Evolutionary conservation across 2,888 invertebrate genomes (phyloP), one percentile per base, ranked within the genome.

Genomic region (Prosapia bicincta): DNA sequence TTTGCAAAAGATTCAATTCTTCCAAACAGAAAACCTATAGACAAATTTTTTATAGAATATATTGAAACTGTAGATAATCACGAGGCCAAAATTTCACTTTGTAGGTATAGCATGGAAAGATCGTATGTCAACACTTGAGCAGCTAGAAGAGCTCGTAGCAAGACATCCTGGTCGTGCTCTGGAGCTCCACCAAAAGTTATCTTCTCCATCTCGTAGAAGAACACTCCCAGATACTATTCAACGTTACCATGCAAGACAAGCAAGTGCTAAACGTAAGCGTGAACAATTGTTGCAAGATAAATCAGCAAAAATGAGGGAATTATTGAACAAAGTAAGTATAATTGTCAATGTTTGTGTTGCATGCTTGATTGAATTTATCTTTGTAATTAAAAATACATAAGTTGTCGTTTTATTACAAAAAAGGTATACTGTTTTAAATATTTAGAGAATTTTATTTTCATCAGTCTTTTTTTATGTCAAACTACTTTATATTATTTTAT

Each of bases 81-180:
- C 28, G 28, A 28, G 3, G 3, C 3, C 3, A 38, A 38, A 13
- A 13, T 38, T 38, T 13, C 38, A 7, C 13, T 13, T 3, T 13
- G 13, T 69, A 79, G 79, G 77, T 26, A 74, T 79, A 15, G 76
- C 75, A 1, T 79, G 77, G 78, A 75, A 76, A 10, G 78, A 1
- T 94, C 94, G 93, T 20, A 91, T 95, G 76, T 94, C 95, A 80
- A 92, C 91, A 7, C 85, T 94, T 81, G 93, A 93, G 0, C 93
- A 92, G 1, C 83, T 95, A 20, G 91, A 94, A 81, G 94, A 91
- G 0, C 85, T 94, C 26, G 93, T 93, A 0, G 92, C 93, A 0
- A 89, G 97, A n/a, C 94, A 96, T 84, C 98, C 98, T 0, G 98
- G 96, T 72, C 89, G 97, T 73, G 97, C 96, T 0, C 90, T 96